Evolutionary conservation across 2,797 vertebrate species (phyloP), one percentile per base, ranked within the genome.

Genomic region (Melanotaenia nigrans): DNA sequence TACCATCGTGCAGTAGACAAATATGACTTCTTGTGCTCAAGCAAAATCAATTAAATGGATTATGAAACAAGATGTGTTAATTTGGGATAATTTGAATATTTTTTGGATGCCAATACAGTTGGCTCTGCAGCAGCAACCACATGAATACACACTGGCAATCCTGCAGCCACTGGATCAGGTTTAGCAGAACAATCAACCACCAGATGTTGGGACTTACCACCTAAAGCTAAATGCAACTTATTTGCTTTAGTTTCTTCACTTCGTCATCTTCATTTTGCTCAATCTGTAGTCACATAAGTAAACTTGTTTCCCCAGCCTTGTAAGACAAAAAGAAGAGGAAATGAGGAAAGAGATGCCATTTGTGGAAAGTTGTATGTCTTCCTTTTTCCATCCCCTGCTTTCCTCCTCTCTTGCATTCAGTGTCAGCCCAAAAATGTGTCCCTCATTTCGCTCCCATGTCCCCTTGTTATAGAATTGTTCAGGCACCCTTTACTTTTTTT

Each of bases 381-480:
- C 8, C 16, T 56, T 57, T 10, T 53, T 28, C 51, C 33, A 24
- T 36, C 35, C 25, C 4, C 30, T n/a, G 0, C 30, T 65, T 45
- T 60, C 30, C 42, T 30, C 18, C 40, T 70, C 38, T 62, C n/a
- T 51, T 36, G 8, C 22, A 33, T 73, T 69, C 24, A 71, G 53
- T 80, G 61, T 76, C 38, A 72, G 74, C 68, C 36, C 73, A 71
- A 47, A 72, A 70, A 77, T 67, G 47, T 77, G 67, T 60, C 57
- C 61, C 68, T 65, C 38, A 68, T 77, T 87, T 70, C 42, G 45
- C 69, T 87, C 79, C 72, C 75, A 22, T 51, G 84, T 66, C 80
- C 83, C 68, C 62, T 87, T 78, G 85, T 90, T 90, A 87, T 68
- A 10, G 72, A 82, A 61, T 69, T 68, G 60, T 84, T 89, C 62